Conservation (phyloP, 2,797 vertebrate species). For the Hyperoplus immaculatus region DNA sequence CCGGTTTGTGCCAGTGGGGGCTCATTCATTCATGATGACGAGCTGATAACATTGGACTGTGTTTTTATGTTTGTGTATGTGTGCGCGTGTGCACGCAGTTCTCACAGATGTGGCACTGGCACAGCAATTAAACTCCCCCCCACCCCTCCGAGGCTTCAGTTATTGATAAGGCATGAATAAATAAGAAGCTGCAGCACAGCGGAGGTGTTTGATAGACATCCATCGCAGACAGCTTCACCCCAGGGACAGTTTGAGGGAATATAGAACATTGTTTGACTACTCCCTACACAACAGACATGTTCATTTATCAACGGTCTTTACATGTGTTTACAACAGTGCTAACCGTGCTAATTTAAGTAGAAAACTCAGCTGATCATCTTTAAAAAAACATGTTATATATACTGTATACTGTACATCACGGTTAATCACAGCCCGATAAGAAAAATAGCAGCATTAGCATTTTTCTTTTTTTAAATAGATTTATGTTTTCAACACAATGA, state of each 20-base stretch:
- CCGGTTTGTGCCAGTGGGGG: slow-evolving; percentile 33
- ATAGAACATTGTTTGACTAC: slow-evolving; percentile 43
- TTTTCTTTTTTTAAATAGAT: neutral
- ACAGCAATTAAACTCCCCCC: slow-evolving; percentile 51
- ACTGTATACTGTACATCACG: too few species aligned
- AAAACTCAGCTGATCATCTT: neutral
- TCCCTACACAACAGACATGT: slow-evolving; percentile 14
- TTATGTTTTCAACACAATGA: neutral
- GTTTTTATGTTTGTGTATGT: slow-evolving; percentile 28
- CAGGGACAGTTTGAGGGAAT: slow-evolving; percentile 37
- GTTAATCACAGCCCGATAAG: too few species aligned
- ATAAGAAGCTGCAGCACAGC: slow-evolving; percentile 35
- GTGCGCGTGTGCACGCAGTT: slow-evolving; percentile 20
- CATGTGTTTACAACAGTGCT: neutral
- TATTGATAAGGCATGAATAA: slow-evolving; percentile 75
- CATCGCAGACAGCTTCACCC: slow-evolving; percentile 42
- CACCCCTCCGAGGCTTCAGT: slow-evolving; percentile 38
- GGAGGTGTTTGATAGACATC: slow-evolving; percentile 42
- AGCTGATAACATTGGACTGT: slow-evolving; percentile 41
- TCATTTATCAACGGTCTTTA: slow-evolving; percentile 16
- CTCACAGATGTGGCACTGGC: slow-evolving; percentile 39
- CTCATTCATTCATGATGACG: slow-evolving; percentile 47
- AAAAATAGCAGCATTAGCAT: neutral
- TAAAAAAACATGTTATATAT: too few species aligned
- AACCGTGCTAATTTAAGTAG: neutral